Base-by-base conservation (phyloP, 1,140 invertebrate genomes). In the Bombyx mandarina region DNA sequence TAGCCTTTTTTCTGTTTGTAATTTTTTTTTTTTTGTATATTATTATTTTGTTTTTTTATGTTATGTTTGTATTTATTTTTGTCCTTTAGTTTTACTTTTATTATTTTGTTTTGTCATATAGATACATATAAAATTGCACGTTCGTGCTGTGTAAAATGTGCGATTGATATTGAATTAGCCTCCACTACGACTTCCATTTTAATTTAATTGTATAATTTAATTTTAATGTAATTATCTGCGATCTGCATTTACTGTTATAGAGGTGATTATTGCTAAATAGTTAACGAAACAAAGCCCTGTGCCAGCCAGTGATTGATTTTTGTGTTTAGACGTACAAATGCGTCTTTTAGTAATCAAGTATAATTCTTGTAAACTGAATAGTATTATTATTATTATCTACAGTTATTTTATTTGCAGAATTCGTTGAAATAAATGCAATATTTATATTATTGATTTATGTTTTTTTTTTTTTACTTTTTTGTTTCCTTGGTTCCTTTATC, bases 21-120 rank as follows among this genome's bases (percentile, higher is more conserved):
- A 35, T 35, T 3, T 35, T 35, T 35, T 35, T 35, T 35, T 79
- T 79, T 77, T 65, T 82, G 12, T 18, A 18, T 18, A 63, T 78
- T 75, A 66, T 79, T 69, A 70, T 56, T 64, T 64, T 67, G 61
- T 65, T 78, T 82, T 75, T 68, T 67, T 73, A 69, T 80, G 80
- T 85, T 85, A 82, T 85, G 82, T 87, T 84, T 85, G 81, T 82
- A 80, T 87, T 80, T 87, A 82, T 87, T 87, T 87, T 84, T 85
- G 79, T 78, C 81, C 73, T 76, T 77, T 79, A 69, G 66, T 79
- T 83, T 75, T 84, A 73, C 73, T 76, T 63, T 73, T 72, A 75
- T 69, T 75, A 74, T 82, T 75, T 77, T 79, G 71, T 77, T 56
- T 81, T 79, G 58, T 57, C 63, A 62, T 82, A 68, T 78, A 75